Evolutionary conservation across 2,888 invertebrate species (phyloP).

Genomic region (Digitonthophagus gazella): DNA sequence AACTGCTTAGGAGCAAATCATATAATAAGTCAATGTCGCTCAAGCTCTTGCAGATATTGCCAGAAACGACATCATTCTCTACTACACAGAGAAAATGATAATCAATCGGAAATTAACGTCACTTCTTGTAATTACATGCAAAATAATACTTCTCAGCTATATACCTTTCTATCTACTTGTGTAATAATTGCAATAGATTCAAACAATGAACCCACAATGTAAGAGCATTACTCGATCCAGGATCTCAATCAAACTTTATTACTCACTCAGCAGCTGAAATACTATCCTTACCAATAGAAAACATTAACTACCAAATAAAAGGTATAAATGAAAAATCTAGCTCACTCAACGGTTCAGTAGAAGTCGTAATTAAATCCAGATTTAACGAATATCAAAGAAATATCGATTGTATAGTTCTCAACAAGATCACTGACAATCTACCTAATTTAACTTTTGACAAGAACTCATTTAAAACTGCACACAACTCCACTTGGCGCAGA

Average conservation of each 20-base stretch:
- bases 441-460: not conserved
- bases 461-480: not conserved
- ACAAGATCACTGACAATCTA: not conserved
- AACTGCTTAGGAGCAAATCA: slow-evolving; percentile 18
- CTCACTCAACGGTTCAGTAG: not conserved
- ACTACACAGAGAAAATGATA: slow-evolving; percentile 9
- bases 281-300: not conserved
- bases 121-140: not conserved
- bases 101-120: not conserved
- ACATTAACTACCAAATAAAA: not conserved
- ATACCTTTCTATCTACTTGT: slow-evolving; percentile 16
- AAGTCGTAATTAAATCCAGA: slow-evolving; percentile 4
- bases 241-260: slow-evolving; percentile 17
- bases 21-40: not conserved
- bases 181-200: not conserved
- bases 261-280: slow-evolving; percentile 1
- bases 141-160: not conserved
- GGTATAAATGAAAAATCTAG: slow-evolving; percentile 5
- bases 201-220: not conserved
- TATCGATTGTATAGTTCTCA: not conserved
- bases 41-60: slow-evolving; percentile 9
- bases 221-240: slow-evolving; percentile 19
- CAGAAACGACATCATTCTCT: slow-evolving; percentile 14
- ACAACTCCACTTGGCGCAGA: not conserved
- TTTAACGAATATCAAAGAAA: not conserved